Base-by-base conservation (phyloP, 2,113 vertebrate genomes). In the Ctenodactylus gundi region DNA sequence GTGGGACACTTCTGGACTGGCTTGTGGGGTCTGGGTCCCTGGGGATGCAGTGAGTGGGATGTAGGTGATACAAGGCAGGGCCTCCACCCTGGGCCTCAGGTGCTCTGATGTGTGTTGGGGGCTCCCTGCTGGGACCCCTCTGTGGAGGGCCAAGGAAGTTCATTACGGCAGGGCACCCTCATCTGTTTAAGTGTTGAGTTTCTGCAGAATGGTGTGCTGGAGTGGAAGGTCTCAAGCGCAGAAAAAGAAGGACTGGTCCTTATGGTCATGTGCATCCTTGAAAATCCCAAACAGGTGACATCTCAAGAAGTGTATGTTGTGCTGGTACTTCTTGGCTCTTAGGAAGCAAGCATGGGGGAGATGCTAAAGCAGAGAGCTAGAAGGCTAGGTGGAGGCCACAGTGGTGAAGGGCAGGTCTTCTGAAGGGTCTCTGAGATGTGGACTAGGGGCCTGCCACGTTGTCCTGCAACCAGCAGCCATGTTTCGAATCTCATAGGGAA, bases 1-100 rank as follows among this genome's bases (percentile, higher is more conserved):
- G 8, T 0, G 1, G 60, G 11, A 6, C 41, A 6, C 0, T 7
- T 46, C 57, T 46, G 78, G 44, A 4, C 57, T 21, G 2, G 18
- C 31, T 51, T 10, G 1, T 21, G 7, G 36, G 73, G 1, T 60
- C n/a, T n/a, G 36, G 73, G 1, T 27, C 9, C n/a, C 34, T 21
- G 57, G 53, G 51, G 9, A 27, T 62, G 34, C 3, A 3, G 36
- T 36, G 1, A 9, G 7, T 7, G 1, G 73, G 29, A 36, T 29
- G 31, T 49, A 44, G 18, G 31, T 65, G 41, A 6, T 31, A 27
- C 12, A 6, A 36, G 13, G 17, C n/a, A 18, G 80, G 57, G 3
- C 29, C 31, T 5, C 7, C n/a, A 25, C 57, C 39, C 89, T 29
- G 67, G 36, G 8, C 49, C 88, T n/a, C 39, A 13, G 18, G 8